Conservation (phyloP, 2,113 vertebrate species). For the Sorex araneus region DNA sequence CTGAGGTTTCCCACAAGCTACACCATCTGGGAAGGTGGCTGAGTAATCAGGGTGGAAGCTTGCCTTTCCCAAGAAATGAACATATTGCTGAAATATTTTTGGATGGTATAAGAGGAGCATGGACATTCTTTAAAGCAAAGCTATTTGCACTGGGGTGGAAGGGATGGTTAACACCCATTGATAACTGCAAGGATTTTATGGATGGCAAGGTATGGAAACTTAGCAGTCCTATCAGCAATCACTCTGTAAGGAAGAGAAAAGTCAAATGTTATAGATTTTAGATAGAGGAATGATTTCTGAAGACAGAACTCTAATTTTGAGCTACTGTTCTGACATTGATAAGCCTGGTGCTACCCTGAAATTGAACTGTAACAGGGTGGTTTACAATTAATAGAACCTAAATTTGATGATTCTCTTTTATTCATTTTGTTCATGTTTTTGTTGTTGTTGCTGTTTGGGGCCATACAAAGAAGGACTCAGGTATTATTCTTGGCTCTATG, state of each 20-base stretch:
- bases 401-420: neutral
- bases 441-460: no score
- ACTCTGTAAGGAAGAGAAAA: neutral
- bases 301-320: slow-evolving; percentile 59
- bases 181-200: neutral
- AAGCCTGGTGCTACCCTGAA: slow-evolving; percentile 70
- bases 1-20: neutral
- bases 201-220: neutral
- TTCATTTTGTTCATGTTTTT: neutral
- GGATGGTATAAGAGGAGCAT: neutral
- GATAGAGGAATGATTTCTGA: neutral
- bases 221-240: neutral
- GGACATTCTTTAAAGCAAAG: neutral
- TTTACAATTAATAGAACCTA: slow-evolving; percentile 55
- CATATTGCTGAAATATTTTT: neutral
- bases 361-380: slow-evolving; percentile 55
- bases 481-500: no score
- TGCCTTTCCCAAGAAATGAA: neutral
- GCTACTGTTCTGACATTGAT: slow-evolving; percentile 70
- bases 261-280: neutral
- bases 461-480: no score
- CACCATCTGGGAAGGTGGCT: no score
- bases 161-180: neutral
- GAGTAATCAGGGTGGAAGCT: neutral
- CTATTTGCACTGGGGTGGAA: neutral